Conservation (phyloP, 1,140 invertebrate species). For the Muscidifurax raptorellus region DNA sequence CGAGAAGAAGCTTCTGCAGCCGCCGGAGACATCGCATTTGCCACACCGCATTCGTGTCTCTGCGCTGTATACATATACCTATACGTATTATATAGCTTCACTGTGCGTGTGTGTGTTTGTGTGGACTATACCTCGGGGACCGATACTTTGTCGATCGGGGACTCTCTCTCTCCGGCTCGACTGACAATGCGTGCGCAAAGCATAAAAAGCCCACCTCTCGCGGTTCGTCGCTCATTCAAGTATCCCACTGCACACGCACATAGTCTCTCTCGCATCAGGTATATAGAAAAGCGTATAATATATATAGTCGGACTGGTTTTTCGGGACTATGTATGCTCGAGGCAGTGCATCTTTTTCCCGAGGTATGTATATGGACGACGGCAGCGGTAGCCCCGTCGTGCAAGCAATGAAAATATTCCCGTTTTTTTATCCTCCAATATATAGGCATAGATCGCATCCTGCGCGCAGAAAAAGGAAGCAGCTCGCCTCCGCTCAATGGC, state of each 20-base stretch:
- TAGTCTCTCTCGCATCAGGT: background rate
- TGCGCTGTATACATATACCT: too few species aligned
- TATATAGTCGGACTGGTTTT: background rate
- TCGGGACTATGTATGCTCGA: background rate
- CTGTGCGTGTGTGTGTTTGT: background rate
- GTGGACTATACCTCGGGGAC: conserved; percentile 53
- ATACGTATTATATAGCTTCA: too few species aligned
- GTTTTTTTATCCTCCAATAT: background rate
- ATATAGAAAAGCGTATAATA: conserved; percentile 4
- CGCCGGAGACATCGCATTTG: conserved; percentile 65
- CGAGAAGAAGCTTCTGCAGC: conserved; percentile 54
- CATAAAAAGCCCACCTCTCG: conserved; percentile 52
- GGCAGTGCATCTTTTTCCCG: conserved; percentile 4
- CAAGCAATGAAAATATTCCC: conserved; percentile 18
- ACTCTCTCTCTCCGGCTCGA: too few species aligned
- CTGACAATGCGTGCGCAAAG: conserved; percentile 63
- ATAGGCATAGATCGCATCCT: background rate
- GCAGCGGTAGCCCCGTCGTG: background rate
- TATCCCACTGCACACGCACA: background rate
- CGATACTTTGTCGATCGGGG: conserved; percentile 69
- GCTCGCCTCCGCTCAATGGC: conserved; percentile 65
- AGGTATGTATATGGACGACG: too few species aligned
- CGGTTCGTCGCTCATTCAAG: conserved; percentile 52
- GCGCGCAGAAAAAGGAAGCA: background rate
- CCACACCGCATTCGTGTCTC: conserved; percentile 51